These are phyloP conservation scores for Pollachius pollachius DNA, from an alignment of 2,113 vertebrate species.

Conservation along the genomic window DNA sequence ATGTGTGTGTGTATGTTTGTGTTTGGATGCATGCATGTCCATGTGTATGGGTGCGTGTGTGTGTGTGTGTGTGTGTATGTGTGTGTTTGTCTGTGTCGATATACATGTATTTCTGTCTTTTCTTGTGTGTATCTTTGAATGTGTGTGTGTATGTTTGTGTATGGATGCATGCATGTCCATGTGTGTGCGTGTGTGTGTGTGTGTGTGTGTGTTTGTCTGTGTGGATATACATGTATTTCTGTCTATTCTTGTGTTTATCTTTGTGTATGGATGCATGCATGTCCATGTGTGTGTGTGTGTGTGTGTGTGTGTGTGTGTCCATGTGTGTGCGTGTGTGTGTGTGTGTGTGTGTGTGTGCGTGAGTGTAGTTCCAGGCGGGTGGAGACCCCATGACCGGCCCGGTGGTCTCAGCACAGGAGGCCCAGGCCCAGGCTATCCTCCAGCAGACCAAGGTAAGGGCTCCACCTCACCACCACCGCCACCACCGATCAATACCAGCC, in stretches of 20 bases:
- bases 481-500: neutral
- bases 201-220: too few relatives aligned
- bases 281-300: constrained; percentile 11
- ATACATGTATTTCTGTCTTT: neutral
- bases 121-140: neutral
- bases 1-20: too few relatives aligned
- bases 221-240: too few relatives aligned
- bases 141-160: neutral
- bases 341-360: constrained; percentile 10
- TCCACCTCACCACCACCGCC: neutral
- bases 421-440: constrained; percentile 93
- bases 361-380: constrained; percentile 86
- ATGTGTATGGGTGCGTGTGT: too few relatives aligned
- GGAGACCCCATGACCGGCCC: constrained; percentile 81
- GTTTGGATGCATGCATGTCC: too few relatives aligned
- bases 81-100: neutral
- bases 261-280: too few relatives aligned
- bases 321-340: too few relatives aligned
- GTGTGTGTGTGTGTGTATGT: too few relatives aligned
- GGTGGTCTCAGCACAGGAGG: constrained; percentile 89
- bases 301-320: neutral
- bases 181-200: too few relatives aligned
- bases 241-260: too few relatives aligned
- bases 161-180: too few relatives aligned
- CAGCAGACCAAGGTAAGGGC: constrained; percentile 91